Conservation (phyloP, 2,888 invertebrate species). For the Euzophera pinguis region DNA sequence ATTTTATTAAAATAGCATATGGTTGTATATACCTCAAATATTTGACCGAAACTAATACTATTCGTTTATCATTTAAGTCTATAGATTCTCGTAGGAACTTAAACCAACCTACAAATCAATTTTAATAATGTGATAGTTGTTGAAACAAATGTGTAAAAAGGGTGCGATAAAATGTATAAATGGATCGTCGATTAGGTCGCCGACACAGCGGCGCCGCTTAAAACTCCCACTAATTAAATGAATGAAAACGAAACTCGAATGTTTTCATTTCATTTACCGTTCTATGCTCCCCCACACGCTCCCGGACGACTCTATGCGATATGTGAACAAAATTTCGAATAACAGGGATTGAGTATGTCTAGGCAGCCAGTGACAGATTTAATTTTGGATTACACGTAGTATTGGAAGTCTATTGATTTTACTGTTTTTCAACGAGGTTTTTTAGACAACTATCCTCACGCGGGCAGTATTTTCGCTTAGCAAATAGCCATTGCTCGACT, state of each 20-base stretch:
- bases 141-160: conserved; percentile 21
- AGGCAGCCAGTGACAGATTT: conserved; percentile 19
- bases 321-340: conserved; percentile 46
- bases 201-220: conserved; percentile 66
- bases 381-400: conserved; percentile 2
- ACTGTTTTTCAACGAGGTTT: too few species aligned
- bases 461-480: too few species aligned
- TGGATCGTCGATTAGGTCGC: conserved; percentile 51
- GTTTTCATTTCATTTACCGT: conserved; percentile 75
- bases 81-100: background rate
- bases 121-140: conserved; percentile 7
- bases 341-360: conserved; percentile 32
- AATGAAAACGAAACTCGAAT: conserved; percentile 75
- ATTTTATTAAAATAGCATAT: too few species aligned
- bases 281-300: conserved; percentile 44
- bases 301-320: conserved; percentile 54
- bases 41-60: too few species aligned
- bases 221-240: conserved; percentile 73
- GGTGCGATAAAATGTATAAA: conserved; percentile 46
- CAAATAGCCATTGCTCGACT: too few species aligned
- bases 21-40: too few species aligned
- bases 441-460: too few species aligned
- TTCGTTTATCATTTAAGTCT: too few species aligned
- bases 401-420: too few species aligned
- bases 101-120: background rate